Evolutionary conservation across 2,888 invertebrate species (phyloP).

Genomic region (Lottia scabra): DNA sequence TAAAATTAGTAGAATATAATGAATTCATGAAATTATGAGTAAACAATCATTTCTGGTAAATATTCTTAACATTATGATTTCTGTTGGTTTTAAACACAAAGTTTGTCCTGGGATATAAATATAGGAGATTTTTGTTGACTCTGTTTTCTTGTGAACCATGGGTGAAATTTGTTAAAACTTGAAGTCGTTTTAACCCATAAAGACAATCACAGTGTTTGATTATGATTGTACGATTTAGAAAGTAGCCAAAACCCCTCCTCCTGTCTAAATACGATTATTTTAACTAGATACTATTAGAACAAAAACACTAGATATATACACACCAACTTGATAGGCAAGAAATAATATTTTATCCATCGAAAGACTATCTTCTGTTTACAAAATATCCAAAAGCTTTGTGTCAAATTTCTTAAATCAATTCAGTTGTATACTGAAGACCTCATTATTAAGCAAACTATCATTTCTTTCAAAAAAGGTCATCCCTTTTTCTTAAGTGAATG

Average conservation of each 20-base stretch:
- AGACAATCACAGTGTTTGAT: constrained; percentile 19
- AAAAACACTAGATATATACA: constrained; percentile 17
- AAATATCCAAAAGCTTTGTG: constrained; percentile 19
- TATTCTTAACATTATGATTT: neutral
- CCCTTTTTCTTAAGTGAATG: constrained; percentile 31
- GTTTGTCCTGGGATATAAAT: constrained; percentile 4
- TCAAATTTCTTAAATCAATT: constrained; percentile 48
- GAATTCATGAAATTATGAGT: constrained; percentile 2
- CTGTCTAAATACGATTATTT: constrained; percentile 18
- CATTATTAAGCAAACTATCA: constrained; percentile 32
- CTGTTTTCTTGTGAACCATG: neutral
- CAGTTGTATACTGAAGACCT: constrained; percentile 21
- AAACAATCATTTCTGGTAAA: neutral
- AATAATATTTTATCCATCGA: neutral
- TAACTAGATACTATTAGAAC: constrained; percentile 15
- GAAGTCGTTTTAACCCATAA: constrained; percentile 8
- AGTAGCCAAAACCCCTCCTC: constrained; percentile 20
- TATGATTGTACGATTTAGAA: constrained; percentile 16
- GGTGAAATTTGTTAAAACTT: constrained; percentile 6
- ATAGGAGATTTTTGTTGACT: constrained; percentile 2
- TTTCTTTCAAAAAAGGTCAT: constrained; percentile 24
- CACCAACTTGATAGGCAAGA: constrained; percentile 12
- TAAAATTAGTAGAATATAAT: constrained; percentile 5
- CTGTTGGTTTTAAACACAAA: neutral
- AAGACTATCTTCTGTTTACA: constrained; percentile 28